Conservation (phyloP, 1,140 invertebrate species). For the Aleiodes sp. region DNA sequence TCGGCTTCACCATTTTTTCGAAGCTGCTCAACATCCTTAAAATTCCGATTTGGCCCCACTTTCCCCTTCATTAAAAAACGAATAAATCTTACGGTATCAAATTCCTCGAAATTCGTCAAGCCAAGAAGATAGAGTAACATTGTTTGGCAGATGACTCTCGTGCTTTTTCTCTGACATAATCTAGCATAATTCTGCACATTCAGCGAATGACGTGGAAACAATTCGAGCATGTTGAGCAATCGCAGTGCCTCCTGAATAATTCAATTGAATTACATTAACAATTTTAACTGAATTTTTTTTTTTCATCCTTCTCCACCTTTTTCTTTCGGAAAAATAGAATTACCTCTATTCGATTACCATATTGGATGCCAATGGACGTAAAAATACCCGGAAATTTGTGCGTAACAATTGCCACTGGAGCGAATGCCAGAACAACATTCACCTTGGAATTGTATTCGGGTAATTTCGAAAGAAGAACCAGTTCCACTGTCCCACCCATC, state of each 20-base stretch:
- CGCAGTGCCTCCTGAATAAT: constrained; percentile 48
- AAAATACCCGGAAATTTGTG: constrained; percentile 48
- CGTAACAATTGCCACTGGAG: constrained; percentile 63
- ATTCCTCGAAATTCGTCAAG: constrained; percentile 43
- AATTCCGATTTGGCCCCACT: too few species aligned
- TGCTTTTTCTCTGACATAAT: constrained; percentile 45
- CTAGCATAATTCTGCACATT: constrained; percentile 39
- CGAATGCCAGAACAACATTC: constrained; percentile 63
- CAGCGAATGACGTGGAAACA: constrained; percentile 44
- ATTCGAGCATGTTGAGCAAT: constrained; percentile 48
- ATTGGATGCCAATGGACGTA: constrained; percentile 44
- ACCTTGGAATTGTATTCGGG: constrained; percentile 66
- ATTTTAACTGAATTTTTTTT: not conserved
- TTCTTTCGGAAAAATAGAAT: not conserved
- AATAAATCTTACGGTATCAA: constrained; percentile 45
- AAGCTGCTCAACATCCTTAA: too few species aligned
- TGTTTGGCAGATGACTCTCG: constrained; percentile 69
- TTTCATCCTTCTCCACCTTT: not conserved
- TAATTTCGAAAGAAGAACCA: constrained; percentile 61
- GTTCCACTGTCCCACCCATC: constrained; percentile 56
- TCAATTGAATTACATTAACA: not conserved
- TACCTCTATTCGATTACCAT: constrained; percentile 55
- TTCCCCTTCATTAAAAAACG: too few species aligned
- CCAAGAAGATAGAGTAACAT: constrained; percentile 61
- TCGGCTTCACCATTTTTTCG: too few species aligned